Evolutionary conservation across 2,113 vertebrate species (phyloP).

Genomic region (Mellivora capensis): DNA sequence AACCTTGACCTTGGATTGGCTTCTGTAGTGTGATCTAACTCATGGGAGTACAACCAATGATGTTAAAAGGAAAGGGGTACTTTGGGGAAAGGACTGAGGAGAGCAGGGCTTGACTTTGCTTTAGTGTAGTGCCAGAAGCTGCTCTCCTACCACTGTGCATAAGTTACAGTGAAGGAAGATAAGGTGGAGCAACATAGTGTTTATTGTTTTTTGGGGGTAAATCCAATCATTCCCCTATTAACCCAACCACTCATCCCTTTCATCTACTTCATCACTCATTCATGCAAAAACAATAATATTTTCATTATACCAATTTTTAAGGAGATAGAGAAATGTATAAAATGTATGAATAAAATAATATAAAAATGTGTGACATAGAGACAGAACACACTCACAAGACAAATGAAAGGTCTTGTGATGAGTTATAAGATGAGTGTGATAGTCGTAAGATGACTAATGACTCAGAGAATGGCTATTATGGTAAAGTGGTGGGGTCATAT

Average conservation of each 20-base stretch:
- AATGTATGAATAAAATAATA: not conserved
- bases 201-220: not conserved
- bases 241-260: not conserved
- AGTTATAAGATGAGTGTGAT: not conserved
- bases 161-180: not conserved
- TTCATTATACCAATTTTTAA: not conserved
- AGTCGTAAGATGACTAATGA: not conserved
- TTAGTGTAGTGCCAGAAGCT: not conserved
- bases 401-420: not conserved
- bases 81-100: not conserved
- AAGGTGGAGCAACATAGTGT: not conserved
- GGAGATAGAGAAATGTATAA: not conserved
- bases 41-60: not conserved
- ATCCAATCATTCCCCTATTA: not conserved
- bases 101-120: not conserved
- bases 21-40: not conserved
- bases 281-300: not conserved
- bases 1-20: not conserved
- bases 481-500: not conserved
- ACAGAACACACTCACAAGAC: not conserved
- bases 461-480: not conserved
- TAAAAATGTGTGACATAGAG: not conserved
- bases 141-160: rapidly evolving
- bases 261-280: not conserved
- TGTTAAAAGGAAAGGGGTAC: not conserved